These are phyloP conservation scores for Brachionichthys hirsutus DNA, from an alignment of 2,113 vertebrate species.

Conservation along the genomic window DNA sequence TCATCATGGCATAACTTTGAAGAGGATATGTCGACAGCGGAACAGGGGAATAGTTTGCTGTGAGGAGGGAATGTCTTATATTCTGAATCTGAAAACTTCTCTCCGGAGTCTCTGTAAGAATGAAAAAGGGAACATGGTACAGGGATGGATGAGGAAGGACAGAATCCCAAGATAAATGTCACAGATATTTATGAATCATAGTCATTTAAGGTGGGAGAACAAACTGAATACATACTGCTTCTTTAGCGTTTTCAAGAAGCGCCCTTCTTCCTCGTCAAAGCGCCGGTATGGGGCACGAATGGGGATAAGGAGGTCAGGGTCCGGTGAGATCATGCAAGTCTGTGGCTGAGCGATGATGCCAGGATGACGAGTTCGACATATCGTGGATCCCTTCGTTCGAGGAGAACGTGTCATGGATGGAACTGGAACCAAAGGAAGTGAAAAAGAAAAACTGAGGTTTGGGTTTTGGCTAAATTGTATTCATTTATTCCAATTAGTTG, in stretches of 20 bases:
- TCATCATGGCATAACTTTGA: slow-evolving; percentile 60
- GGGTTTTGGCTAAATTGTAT: too few relatives aligned
- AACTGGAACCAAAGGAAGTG: slow-evolving; percentile 43
- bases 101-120: slow-evolving; percentile 67
- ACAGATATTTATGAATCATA: not conserved
- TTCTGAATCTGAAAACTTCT: slow-evolving; percentile 65
- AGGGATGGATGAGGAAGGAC: not conserved
- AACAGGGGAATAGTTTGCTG: slow-evolving; percentile 51
- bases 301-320: slow-evolving; percentile 76
- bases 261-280: slow-evolving; percentile 69
- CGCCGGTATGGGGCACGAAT: slow-evolving; percentile 58
- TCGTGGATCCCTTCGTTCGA: slow-evolving; percentile 50
- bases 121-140: not conserved
- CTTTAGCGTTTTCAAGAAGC: slow-evolving; percentile 73
- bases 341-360: slow-evolving; percentile 54
- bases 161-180: not conserved
- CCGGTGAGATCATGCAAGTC: slow-evolving; percentile 50
- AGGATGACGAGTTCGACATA: slow-evolving; percentile 59
- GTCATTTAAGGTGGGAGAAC: not conserved
- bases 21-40: slow-evolving; percentile 52
- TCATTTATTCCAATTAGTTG: too few relatives aligned
- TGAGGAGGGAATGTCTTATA: slow-evolving; percentile 50
- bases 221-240: slow-evolving; percentile 69
- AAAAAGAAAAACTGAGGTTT: slow-evolving; percentile 22
- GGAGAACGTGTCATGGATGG: slow-evolving; percentile 72